Conservation (phyloP, 2,113 vertebrate species). For the Vidua macroura region DNA sequence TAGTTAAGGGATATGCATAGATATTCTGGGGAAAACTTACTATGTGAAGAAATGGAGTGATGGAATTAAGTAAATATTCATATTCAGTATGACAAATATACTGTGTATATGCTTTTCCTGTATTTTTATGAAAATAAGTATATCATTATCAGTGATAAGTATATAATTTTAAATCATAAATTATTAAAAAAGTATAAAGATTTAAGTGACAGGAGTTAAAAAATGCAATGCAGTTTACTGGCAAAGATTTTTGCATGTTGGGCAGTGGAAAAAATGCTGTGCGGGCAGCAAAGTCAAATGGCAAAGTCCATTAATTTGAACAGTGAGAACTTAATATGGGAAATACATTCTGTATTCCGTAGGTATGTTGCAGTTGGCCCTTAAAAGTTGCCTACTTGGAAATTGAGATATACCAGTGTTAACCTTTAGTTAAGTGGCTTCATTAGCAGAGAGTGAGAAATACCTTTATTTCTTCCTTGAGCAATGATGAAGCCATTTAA, state of each 20-base stretch:
- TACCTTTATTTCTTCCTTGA: background rate
- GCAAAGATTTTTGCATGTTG: background rate
- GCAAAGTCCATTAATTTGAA: background rate
- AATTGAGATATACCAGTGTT: background rate
- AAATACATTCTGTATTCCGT: background rate
- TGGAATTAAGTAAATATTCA: background rate
- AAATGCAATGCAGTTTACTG: background rate
- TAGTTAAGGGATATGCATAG: background rate
- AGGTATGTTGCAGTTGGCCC: background rate
- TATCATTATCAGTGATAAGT: too few species aligned
- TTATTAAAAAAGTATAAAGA: background rate
- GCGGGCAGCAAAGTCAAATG: background rate
- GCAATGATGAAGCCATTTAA: background rate
- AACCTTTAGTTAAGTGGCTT: background rate
- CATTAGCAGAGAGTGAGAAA: background rate
- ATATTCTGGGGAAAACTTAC: background rate
- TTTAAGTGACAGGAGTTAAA: background rate
- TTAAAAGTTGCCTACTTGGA: background rate
- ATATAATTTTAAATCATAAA: too few species aligned
- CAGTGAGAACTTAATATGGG: background rate
- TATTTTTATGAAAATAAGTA: background rate
- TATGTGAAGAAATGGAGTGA: background rate
- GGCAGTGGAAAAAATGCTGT: background rate
- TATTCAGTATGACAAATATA: background rate
- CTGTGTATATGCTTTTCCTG: background rate